Evolutionary conservation across 2,797 vertebrate species (phyloP), one percentile per base, ranked within the genome.

Genomic region (Thamnophis elegans): DNA sequence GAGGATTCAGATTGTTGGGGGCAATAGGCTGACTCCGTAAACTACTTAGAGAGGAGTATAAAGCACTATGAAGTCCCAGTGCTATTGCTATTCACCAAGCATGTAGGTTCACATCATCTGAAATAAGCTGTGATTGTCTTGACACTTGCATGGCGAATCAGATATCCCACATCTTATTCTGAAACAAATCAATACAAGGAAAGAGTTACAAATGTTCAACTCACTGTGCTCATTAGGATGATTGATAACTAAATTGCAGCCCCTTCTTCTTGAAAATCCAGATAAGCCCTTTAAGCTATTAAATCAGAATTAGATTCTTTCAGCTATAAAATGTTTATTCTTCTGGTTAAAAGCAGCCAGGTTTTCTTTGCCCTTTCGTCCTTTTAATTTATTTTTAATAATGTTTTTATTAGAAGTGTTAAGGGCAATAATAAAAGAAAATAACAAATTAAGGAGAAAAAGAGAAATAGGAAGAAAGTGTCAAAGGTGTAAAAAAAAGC

Each of bases 211-310:
- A 85, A 93, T 59, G 91, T 92, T 90, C 93, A 94, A 94, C 95
- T 89, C 94, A 87, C 90, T 92, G 93, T 93, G 54, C 91, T 96
- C 90, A 26, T 97, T 94, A 94, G 92, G 87, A 9, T 91, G 90
- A 96, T 88, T 93, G 91, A 92, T 94, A 94, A 59, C 85, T 95
- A 94, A 92, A 96, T 91, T 91, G 86, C 94, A 68, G 89, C 32
- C 36, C 90, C 93, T 62, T 92, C 91, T 94, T 94, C 92, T 92
- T 91, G 88, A 86, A 96, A 96, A 95, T 95, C 93, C 95, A 26
- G 65, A 88, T 94, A 93, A 96, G 92, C 95, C 96, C 93, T 95
- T 95, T 94, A 93, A 95, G 95, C 95, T 95, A 91, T 93, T 94
- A 96, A 95, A 95, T 93, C 86, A 91, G 92, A 93, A 88, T 68